Evolutionary conservation across 2,113 vertebrate genomes (phyloP), one percentile per base, ranked within the genome.

Genomic region (Microcebus tavaratra): DNA sequence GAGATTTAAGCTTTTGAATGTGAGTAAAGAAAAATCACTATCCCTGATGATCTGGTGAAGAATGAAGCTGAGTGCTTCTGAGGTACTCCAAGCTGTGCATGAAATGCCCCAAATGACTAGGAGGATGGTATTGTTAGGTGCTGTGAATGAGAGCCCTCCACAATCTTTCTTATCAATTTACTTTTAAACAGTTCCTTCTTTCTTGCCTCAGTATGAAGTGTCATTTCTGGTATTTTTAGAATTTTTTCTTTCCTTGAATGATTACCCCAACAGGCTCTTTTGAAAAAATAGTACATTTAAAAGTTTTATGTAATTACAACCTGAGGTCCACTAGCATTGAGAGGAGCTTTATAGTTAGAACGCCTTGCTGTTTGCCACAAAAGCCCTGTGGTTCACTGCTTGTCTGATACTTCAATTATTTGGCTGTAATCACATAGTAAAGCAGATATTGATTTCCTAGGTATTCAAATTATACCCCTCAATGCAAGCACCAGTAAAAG

Each of bases 331-430:
- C 83, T 85, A 96, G 36, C 90, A 80, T 88, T 92, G 91, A 98
- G 97, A 97, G 36, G 14, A 91, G 94, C 61, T 97, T 96, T 96
- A n/a, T 84, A 91, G 93, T 98, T 96, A 97, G 76, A 97, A 98
- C 83, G 82, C 90, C 93, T 98, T 95, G 97, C 96, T 98, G 97
- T 82, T 95, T 97, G 68, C 80, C 91, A 98, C 94, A 98, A 98
- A 98, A 96, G n/a, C 42, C 97, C 97, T 89, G 39, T 95, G 95
- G 98, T 96, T 98, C 98, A 95, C 96, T 98, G 97, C 97, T 92
- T 97, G 97, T 98, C 94, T 98, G 98, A 98, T 98, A 98, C 98
- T 98, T 98, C 98, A 99, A 98, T 99, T 99, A 98, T 98, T 98
- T 98, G 92, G 88, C 96, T 97, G 92, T 97, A 98, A 98, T 98